Conservation (phyloP, 2,888 invertebrate genomes). For the Platynereis dumerilii region DNA sequence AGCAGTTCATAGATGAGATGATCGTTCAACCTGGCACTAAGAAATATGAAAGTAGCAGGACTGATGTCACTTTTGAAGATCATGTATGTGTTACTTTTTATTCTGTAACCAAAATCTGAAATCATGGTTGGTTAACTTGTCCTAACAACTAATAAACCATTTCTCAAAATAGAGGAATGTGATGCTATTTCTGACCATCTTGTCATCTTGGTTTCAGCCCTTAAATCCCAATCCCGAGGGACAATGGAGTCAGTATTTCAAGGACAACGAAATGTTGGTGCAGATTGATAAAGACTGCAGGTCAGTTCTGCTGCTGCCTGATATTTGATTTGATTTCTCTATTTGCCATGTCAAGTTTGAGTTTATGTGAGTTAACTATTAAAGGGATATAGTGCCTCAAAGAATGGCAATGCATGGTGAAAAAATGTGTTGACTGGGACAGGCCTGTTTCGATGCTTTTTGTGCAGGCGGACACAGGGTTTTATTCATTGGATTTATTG, state of each 20-base stretch:
- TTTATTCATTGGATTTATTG: too few species aligned
- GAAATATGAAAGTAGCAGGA: slow-evolving; percentile 64
- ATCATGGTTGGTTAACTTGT: background rate
- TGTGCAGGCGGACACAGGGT: too few species aligned
- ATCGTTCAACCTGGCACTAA: slow-evolving; percentile 81
- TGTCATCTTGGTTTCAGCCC: too few species aligned
- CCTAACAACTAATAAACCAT: background rate
- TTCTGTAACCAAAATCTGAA: background rate
- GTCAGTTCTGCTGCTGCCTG: slow-evolving; percentile 56
- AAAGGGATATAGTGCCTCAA: too few species aligned
- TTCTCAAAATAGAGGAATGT: too few species aligned
- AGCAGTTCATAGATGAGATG: slow-evolving; percentile 74
- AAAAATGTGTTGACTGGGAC: too few species aligned
- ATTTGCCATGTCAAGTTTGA: background rate
- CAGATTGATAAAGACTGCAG: slow-evolving; percentile 98
- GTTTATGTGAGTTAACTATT: background rate
- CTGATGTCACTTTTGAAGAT: slow-evolving; percentile 68
- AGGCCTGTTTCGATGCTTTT: too few species aligned
- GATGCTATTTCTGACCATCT: too few species aligned
- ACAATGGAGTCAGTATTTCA: slow-evolving; percentile 94
- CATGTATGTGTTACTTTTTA: slow-evolving; percentile 59
- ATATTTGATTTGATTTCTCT: background rate
- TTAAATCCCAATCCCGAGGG: slow-evolving; percentile 93
- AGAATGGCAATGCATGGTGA: too few species aligned
- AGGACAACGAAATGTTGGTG: slow-evolving; percentile 94